Evolutionary conservation across 2,113 vertebrate genomes (phyloP), one percentile per base, ranked within the genome.

Genomic region (Phrynosoma platyrhinos): DNA sequence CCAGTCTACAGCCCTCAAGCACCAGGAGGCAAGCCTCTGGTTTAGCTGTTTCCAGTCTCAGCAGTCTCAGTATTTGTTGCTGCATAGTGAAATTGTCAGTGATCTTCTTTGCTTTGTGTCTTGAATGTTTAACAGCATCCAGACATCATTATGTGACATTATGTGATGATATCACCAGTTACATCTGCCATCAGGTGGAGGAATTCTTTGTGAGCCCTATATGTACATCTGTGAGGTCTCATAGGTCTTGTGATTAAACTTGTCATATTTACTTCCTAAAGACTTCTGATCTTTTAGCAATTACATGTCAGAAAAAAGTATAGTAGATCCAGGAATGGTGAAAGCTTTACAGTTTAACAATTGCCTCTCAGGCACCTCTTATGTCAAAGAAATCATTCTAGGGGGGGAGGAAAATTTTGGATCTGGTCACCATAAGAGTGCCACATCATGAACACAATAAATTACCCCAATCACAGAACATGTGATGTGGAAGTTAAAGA

Each of bases 401-500:
- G 36, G 16, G 9, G n/a, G 30, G 12, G 9, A 13, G 12, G n/a
- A 6, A 2, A 32, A 32, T 47, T 32, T 72, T n/a, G 9, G 71
- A 40, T 75, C 74, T 40, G 16, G 42, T 5, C 58, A 62, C 36
- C 36, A 75, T 75, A 75, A 40, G 21, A n/a, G 3, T 47, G 8
- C 40, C 42, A 47, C 21, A 25, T 2, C 23, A 12, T 78, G 9
- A 69, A 69, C 66, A 69, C 27, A 69, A 27, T 93, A 94, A 92
- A 93, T 94, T 52, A 94, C 92, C 72, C 91, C 87, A 92, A 78
- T 79, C 89, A 85, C 90, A 84, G 83, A 92, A 87, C 83, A 82
- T 40, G 40, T 94, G 91, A 90, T 91, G 69, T 58, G 91, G 88
- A 93, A 94, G 94, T 92, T 92, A 87, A 93, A 90, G 88, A 91